Evolutionary conservation across 2,888 invertebrate genomes (phyloP), one percentile per base, ranked within the genome.

Genomic region (Drosophila incognita): DNA sequence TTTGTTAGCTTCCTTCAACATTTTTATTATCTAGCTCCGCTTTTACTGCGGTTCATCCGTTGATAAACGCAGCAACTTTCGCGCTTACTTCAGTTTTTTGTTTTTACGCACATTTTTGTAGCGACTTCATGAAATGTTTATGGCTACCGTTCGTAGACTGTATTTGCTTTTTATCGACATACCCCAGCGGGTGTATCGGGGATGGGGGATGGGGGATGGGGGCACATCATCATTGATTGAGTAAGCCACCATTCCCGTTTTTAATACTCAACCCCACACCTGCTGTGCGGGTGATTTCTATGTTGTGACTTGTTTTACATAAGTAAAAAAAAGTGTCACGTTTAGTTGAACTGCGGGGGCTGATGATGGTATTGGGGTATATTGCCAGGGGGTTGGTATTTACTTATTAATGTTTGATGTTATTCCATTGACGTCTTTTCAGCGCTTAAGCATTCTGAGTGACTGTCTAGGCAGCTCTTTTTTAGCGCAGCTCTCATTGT

Each of bases 91-190:
- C 62, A 62, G 42, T 65, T 79, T 80, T 83, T 81, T 46, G 46
- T 15, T 46, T 82, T 78, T 69, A 77, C 83, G 81, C 76, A 72
- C 76, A 74, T 74, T 71, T 85, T 74, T 76, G 70, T 82, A 69
- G 73, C 68, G 76, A 76, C 82, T 78, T 86, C 85, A 86, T 87
- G 86, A 82, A 85, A 86, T 89, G 82, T 87, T 89, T 87, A 86
- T 87, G 52, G 78, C 82, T 33, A 42, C 35, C 68, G 76, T 76
- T 63, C 65, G 60, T 67, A 61, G 64, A 48, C 59, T 69, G 52
- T 81, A 78, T 81, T 78, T 74, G 58, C 61, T 69, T 81, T 80
- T 76, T 76, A 81, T 79, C 72, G 69, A 35, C 70, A 54, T 66
- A 35, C 59, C 66, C 63, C 68, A 42, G 38, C 42, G 27, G 13